A percentile compares a stretch with the other conserved stretches of the same genome.
phyloP scores from a whole-genome alignment of 1,140 invertebrate species.

The Contarinia nasturtii region DNA sequence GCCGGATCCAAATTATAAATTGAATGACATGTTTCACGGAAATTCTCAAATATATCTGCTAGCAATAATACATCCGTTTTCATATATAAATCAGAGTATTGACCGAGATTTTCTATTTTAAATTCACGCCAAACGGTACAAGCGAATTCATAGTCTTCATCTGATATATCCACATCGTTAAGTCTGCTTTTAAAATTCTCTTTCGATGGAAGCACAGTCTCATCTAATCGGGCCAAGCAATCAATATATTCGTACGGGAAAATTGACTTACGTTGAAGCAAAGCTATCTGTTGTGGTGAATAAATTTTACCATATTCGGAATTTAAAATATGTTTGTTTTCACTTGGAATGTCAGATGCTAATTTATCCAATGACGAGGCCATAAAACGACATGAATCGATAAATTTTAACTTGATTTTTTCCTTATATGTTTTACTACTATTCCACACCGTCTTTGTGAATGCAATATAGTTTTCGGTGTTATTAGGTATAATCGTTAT shows the following conservation, averaged over 20 bases:
- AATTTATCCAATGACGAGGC: constrained; percentile 10
- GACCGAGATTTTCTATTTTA: constrained; percentile 16
- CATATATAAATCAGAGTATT: constrained; percentile 25
- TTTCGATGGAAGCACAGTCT: constrained; percentile 14
- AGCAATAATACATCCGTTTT: constrained; percentile 22
- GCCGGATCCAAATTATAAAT: constrained; percentile 16
- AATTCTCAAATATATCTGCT: constrained; percentile 29
- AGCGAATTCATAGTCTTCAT: constrained; percentile 23
- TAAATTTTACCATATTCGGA: neutral
- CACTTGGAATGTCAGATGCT: constrained; percentile 2
- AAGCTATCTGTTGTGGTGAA: constrained; percentile 9
- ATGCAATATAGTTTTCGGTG: constrained; percentile 16
- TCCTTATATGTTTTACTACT: neutral
- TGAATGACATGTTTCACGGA: constrained; percentile 14
- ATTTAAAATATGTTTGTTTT: neutral
- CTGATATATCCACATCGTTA: constrained; percentile 9
- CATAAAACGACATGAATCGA: constrained; percentile 19
- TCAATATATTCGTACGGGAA: constrained; percentile 17
- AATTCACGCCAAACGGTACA: constrained; percentile 24
- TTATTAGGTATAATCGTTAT: constrained; percentile 20
- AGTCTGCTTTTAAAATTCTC: constrained; percentile 19
- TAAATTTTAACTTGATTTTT: constrained; percentile 10
- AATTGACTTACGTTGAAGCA: constrained; percentile 14
- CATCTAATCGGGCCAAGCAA: constrained; percentile 13
- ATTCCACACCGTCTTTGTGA: constrained; percentile 2